A percentile compares a stretch with the other conserved stretches of the same genome.
Evolutionary conservation across 1,140 invertebrate genomes (phyloP).

Genomic region (Conus ventricosus): DNA sequence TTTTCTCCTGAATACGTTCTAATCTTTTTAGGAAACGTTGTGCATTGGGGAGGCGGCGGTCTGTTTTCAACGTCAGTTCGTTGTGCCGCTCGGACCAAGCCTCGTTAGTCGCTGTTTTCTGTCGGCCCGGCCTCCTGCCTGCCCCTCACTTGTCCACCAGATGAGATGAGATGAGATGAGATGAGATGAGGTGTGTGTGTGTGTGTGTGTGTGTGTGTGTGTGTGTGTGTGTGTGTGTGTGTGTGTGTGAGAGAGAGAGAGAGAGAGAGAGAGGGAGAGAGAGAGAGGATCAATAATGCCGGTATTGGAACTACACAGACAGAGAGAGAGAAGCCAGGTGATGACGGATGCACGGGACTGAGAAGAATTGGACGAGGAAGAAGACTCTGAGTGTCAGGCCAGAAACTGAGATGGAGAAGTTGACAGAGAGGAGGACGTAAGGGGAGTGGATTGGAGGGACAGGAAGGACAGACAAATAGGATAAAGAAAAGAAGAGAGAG

Average conservation of each 20-base stretch:
- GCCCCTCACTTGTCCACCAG: not conserved
- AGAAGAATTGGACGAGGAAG: not conserved
- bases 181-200: too few species aligned
- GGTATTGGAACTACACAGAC: not conserved
- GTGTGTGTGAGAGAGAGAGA: not conserved
- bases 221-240: too few species aligned
- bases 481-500: not conserved
- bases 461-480: not conserved
- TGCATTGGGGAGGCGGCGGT: not conserved
- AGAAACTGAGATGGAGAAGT: conserved; percentile 16
- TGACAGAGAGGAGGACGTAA: conserved; percentile 8
- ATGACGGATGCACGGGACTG: not conserved
- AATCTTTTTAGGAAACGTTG: conserved; percentile 17
- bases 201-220: too few species aligned
- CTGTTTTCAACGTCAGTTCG: conserved; percentile 14
- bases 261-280: conserved; percentile 12
- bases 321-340: conserved; percentile 7
- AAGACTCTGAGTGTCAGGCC: not conserved
- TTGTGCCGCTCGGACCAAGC: not conserved
- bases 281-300: not conserved
- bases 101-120: conserved; percentile 11
- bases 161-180: conserved; percentile 5
- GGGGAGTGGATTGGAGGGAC: not conserved
- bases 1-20: not conserved
- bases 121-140: not conserved